A percentile compares a stretch with the other conserved stretches of the same genome.
Conservation (phyloP, 2,797 vertebrate genomes). For the Muscicapa comitata region DNA sequence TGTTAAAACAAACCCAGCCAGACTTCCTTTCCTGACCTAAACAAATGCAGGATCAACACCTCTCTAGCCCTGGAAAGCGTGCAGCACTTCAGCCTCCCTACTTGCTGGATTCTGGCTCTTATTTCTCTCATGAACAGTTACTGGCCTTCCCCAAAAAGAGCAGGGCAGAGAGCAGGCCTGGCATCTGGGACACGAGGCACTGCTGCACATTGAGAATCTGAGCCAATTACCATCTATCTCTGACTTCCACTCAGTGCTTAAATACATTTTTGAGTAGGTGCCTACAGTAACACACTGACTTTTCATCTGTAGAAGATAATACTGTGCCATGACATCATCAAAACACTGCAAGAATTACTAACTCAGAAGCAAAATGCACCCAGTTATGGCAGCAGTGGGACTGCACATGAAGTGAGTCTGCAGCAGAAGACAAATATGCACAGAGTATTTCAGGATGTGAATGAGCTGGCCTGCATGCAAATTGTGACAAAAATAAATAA, state of each 20-base stretch:
- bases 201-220: background rate
- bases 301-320: background rate
- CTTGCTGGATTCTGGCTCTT: background rate
- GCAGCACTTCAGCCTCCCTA: background rate
- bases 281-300: background rate
- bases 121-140: background rate
- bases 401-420: background rate
- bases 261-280: background rate
- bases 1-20: background rate
- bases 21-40: background rate
- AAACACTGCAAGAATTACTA: background rate
- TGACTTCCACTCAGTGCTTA: background rate
- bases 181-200: accelerated
- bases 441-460: background rate
- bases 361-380: background rate
- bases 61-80: background rate
- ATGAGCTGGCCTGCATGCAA: background rate
- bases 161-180: background rate
- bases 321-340: background rate
- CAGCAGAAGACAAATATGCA: background rate
- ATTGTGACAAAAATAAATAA: background rate
- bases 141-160: background rate
- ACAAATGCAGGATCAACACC: background rate
- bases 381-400: background rate
- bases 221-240: background rate